These are phyloP conservation scores for Oryctolagus cuniculus DNA, from an alignment of 2,113 vertebrate genomes.

Conservation along the genomic window mOryCun1.1 NC_091440.1:64355001-64355500, in stretches of 20 bases:
- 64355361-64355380: constrained; percentile 23
- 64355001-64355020: background rate
- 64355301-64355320: constrained; percentile 57
- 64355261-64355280: constrained; percentile 15
- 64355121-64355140: background rate
- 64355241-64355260: constrained; percentile 28
- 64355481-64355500: constrained; percentile 67
- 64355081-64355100: background rate
- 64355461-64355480: constrained; percentile 69
- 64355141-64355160: constrained; percentile 39
- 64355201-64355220: background rate
- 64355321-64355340: background rate
- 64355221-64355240: constrained; percentile 50
- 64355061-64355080: background rate
- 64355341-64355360: constrained; percentile 21
- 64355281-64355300: constrained; percentile 46
- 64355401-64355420: constrained; percentile 73
- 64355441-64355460: constrained; percentile 62
- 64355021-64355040: background rate
- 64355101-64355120: background rate
- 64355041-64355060: background rate
- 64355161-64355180: background rate
- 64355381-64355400: constrained; percentile 73
- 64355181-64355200: background rate
- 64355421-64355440: constrained; percentile 78